Evolutionary conservation across 2,113 vertebrate species (phyloP), one percentile per base, ranked within the genome.

Genomic region (Apodemus sylvaticus): DNA sequence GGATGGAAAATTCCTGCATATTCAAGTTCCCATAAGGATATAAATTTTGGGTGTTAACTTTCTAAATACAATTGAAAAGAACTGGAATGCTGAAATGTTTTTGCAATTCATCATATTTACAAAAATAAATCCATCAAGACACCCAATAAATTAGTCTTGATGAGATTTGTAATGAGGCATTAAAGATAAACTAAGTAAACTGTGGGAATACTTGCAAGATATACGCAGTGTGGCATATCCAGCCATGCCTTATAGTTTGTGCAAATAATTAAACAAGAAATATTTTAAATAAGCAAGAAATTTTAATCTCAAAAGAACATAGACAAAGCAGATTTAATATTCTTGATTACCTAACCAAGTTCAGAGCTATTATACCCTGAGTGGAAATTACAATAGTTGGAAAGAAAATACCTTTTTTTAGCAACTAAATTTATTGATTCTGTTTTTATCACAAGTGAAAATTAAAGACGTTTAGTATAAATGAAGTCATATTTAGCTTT

Each of bases 101-200:
- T 96, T 97, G 34, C 9, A 83, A 94, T 89, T 70, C 53, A 96
- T 96, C 96, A 96, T 94, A 90, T 91, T 96, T 96, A 93, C 55
- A 82, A 86, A 97, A 96, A 94, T 82, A 96, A 95, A 95, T 93
- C 77, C 86, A 97, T 93, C 91, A 92, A 96, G 93, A 95, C 70
- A 93, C 55, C 53, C 77, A 96, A 91, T 95, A 96, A 97, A 96
- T 98, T 95, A 96, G 87, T 92, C 88, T 96, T 97, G 74, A 95
- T 97, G 92, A 97, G 96, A 97, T 97, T 97, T 96, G 86, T 94
- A 97, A 97, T 97, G 92, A 97, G 68, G 73, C 86, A 96, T 96
- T 96, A 97, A 96, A 74, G 81, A 96, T 81, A 97, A 97, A 60
- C 93, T 92, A 88, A 95, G 64, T 70, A 96, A 97, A 97, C 71